Conservation (phyloP, 2,888 invertebrate genomes). For the Phragmatobia fuliginosa region DNA sequence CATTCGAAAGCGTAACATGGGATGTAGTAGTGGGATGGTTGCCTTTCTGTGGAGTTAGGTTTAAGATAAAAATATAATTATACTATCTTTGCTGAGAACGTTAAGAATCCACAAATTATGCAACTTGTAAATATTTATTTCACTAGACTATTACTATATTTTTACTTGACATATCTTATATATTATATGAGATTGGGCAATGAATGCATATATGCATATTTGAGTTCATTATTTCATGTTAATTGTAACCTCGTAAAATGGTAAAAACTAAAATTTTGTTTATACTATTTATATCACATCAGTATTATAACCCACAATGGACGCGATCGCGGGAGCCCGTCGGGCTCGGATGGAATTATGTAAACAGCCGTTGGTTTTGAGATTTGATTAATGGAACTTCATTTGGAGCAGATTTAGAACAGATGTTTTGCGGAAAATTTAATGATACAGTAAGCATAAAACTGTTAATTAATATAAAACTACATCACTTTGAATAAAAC, state of each 20-base stretch:
- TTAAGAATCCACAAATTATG: background rate
- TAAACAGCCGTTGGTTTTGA: conserved; percentile 64
- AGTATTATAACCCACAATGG: conserved; percentile 39
- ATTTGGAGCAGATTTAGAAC: conserved; percentile 60
- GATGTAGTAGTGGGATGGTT: background rate
- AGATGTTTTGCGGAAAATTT: conserved; percentile 55
- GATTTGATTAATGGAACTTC: conserved; percentile 69
- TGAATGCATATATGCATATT: too few species aligned
- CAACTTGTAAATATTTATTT: too few species aligned
- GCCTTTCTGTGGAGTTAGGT: background rate
- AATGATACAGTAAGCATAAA: conserved; percentile 49
- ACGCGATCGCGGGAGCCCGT: conserved; percentile 42
- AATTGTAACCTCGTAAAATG: too few species aligned
- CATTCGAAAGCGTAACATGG: background rate
- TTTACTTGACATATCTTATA: too few species aligned
- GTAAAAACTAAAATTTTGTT: conserved; percentile 1
- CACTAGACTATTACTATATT: too few species aligned
- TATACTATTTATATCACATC: conserved; percentile 26
- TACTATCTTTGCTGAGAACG: background rate
- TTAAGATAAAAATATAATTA: background rate
- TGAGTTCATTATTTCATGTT: too few species aligned
- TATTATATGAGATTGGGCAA: too few species aligned
- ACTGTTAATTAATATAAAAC: conserved; percentile 40
- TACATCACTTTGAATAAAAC: conserved; percentile 36
- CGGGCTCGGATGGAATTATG: conserved; percentile 56